Base-by-base conservation (phyloP, 2,113 vertebrate species). In the Copsychus sechellarum region DNA sequence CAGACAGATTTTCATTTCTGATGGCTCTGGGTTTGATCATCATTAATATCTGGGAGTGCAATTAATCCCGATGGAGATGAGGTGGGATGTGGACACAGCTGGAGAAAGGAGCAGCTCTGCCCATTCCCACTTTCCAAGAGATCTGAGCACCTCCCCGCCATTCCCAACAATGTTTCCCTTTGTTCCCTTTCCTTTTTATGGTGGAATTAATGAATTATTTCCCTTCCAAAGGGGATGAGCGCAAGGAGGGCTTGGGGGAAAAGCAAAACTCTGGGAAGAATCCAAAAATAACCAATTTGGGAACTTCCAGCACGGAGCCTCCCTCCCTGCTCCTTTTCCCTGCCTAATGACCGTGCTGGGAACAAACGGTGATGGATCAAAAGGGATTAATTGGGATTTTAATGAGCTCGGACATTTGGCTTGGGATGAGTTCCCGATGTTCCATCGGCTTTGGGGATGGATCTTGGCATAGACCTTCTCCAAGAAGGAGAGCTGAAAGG, bases 271-370 rank as follows among this genome's bases (percentile, higher is more conserved):
- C 64, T 91, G 76, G 77, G 36, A 58, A 31, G 51, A 54, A 38
- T 86, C 92, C 70, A 95, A 86, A 77, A 83, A 48, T 28, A 92
- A 88, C 34, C 66, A n/a, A 36, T 81, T 89, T 80, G 69, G 51
- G 64, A 65, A 38, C 43, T 81, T 74, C 60, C 53, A 93, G 66
- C 60, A 61, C 2, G 7, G 38, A 79, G 31, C 31, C 47, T 61
- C 36, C 79, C 54, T 29, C 45, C 69, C 57, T 3, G 7, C 34
- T 57, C 47, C 54, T 38, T 82, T 56, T 89, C 91, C 14, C 16
- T 48, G 36, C 54, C 74, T 84, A 91, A 95, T 7, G 11, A 56
- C 56, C 2, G 0, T 45, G 62, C 77, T 20, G 31, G 66, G 78
- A 93, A 88, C 7, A 23, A 92, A 87, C 26, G 57, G 8, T 6